A percentile compares a stretch with the other conserved stretches of the same genome.
These are phyloP conservation scores for Heliconius erato DNA, from an alignment of 2,888 invertebrate genomes.

Conservation along the genomic window DNA sequence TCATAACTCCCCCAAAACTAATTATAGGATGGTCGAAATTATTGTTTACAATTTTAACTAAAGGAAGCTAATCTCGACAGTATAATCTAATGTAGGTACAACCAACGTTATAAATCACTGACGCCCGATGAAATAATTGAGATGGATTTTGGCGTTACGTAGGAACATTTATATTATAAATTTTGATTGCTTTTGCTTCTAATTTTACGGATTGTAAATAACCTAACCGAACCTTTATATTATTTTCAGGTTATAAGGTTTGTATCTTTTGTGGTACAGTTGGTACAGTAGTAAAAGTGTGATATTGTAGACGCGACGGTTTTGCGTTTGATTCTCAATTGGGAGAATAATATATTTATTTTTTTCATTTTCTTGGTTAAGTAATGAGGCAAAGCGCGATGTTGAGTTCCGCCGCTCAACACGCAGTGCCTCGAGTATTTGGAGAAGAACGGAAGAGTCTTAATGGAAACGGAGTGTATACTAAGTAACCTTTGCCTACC, in stretches of 20 bases:
- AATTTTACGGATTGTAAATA: background rate
- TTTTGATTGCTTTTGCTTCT: background rate
- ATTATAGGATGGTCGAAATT: slow-evolving; percentile 11
- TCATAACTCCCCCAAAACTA: background rate
- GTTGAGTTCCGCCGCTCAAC: too few species aligned
- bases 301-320: background rate
- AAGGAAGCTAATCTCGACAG: slow-evolving; percentile 33
- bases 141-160: background rate
- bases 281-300: background rate
- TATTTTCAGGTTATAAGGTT: background rate
- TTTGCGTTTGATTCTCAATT: background rate
- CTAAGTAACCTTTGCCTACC: too few species aligned
- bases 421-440: too few species aligned
- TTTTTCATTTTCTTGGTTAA: too few species aligned
- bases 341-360: too few species aligned
- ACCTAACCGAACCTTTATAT: background rate
- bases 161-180: background rate
- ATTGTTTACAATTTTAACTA: slow-evolving; percentile 27
- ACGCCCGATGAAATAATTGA: slow-evolving; percentile 36
- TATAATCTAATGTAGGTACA: slow-evolving; percentile 34
- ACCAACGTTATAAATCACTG: slow-evolving; percentile 30
- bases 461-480: too few species aligned
- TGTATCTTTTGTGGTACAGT: too few species aligned
- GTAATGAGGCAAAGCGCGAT: too few species aligned
- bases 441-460: too few species aligned